Evolutionary conservation across 2,888 invertebrate genomes (phyloP).

Genomic region (Drosophila eohydei): DNA sequence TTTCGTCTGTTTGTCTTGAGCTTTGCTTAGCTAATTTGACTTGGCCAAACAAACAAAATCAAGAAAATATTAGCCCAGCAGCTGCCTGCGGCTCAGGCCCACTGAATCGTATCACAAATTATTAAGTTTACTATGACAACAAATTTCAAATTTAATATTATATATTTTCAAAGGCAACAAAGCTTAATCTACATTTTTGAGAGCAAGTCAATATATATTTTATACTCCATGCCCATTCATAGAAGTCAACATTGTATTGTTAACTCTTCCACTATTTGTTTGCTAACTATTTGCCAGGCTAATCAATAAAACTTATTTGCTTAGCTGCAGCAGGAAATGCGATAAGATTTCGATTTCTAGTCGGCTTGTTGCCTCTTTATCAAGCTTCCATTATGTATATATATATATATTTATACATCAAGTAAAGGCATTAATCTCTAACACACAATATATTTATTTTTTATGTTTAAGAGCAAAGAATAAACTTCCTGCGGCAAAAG

Average conservation of each 20-base stretch:
- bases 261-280: conserved; percentile 2
- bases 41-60: conserved; percentile 35
- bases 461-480: conserved; percentile 33
- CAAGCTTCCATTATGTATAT: conserved; percentile 49
- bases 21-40: conserved; percentile 43
- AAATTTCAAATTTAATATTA: no score
- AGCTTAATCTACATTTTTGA: not conserved
- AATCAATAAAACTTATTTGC: conserved; percentile 41
- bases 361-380: conserved; percentile 29
- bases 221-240: not conserved
- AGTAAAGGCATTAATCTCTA: conserved; percentile 33
- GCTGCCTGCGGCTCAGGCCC: conserved; percentile 2
- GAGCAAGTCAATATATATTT: not conserved
- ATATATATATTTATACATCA: not conserved
- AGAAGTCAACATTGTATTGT: conserved; percentile 8
- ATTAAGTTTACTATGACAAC: not conserved
- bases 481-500: conserved; percentile 48
- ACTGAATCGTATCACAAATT: not conserved
- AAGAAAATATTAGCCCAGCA: conserved; percentile 26
- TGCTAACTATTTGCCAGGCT: conserved; percentile 24
- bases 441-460: conserved; percentile 48
- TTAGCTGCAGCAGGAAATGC: conserved; percentile 53
- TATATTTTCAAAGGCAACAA: not conserved
- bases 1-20: conserved; percentile 25
- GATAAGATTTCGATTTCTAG: conserved; percentile 48